Evolutionary conservation across 2,888 invertebrate genomes (phyloP), one percentile per base, ranked within the genome.

Genomic region (Gastrophysa polygoni): DNA sequence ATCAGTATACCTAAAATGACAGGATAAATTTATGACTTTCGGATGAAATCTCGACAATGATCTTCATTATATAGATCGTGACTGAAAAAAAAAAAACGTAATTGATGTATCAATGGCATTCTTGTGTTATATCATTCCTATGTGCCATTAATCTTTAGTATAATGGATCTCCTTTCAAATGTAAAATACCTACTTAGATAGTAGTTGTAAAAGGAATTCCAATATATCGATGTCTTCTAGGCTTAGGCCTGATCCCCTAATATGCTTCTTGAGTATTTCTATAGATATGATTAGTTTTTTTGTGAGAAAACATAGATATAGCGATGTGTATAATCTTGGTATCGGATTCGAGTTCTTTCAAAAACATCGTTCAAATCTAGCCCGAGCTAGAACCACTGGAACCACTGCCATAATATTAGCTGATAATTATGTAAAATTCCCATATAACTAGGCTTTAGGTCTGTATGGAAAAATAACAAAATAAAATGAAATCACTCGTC

Each of bases 21-120:
- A n/a, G n/a, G n/a, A n/a, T n/a, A n/a, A n/a, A n/a, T n/a, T n/a
- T n/a, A n/a, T n/a, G n/a, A n/a, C n/a, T n/a, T n/a, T n/a, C n/a
- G n/a, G n/a, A 24, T 24, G 24, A 24, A 24, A 24, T 7, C 24
- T 24, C 24, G 7, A 24, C 24, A 3, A 24, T 24, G 4, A 24
- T 24, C 4, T 24, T 24, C 24, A 24, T 24, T 68, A 59, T 64
- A 63, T 54, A 52, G 54, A 61, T 67, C 67, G 68, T 68, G 70
- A 66, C 70, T 69, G 21, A 67, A 63, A 66, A 66, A 61, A 66
- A 60, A 49, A 44, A 58, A 47, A n/a, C 51, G 43, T 60, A 50
- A 61, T 38, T 38, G 38, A 38, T 38, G 38, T 14, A 38, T 38
- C 38, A 57, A 48, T 60, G 60, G 57, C 59, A 51, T 10, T 61